phyloP scores from a whole-genome alignment of 35 echinoderm and acorn worm genomes.

The Anneissia japonica region DNA sequence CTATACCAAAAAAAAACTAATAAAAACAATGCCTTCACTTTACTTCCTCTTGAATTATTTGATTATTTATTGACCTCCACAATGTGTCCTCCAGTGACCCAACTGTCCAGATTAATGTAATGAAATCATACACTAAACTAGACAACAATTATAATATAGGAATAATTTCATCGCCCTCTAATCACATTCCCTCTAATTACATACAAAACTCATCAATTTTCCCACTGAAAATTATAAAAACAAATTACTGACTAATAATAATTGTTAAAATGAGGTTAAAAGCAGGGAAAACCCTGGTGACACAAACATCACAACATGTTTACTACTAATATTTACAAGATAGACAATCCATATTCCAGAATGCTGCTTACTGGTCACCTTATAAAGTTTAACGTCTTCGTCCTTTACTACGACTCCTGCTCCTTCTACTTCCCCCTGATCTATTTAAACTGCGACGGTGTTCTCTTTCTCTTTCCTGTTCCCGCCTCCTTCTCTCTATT shows the following conservation, averaged over 20 bases:
- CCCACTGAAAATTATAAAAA: neutral
- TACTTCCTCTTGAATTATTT: too few relatives aligned
- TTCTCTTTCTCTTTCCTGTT: neutral
- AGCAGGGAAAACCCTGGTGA: neutral
- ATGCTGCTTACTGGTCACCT: too few relatives aligned
- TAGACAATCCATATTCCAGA: neutral
- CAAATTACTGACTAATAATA: neutral
- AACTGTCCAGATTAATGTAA: too few relatives aligned
- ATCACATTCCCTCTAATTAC: too few relatives aligned
- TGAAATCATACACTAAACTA: too few relatives aligned
- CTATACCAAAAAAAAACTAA: too few relatives aligned
- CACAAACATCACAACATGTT: neutral
- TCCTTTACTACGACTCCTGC: neutral
- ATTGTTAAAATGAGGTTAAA: neutral
- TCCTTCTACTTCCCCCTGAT: neutral
- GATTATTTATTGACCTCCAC: too few relatives aligned
- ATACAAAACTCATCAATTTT: too few relatives aligned
- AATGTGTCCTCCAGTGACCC: too few relatives aligned
- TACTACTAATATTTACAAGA: neutral
- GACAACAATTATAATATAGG: too few relatives aligned
- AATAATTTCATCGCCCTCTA: too few relatives aligned
- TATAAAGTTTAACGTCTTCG: neutral
- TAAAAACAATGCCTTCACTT: too few relatives aligned
- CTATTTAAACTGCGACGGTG: neutral
- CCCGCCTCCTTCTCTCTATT: neutral